These are phyloP conservation scores for Euclidia mi DNA, from an alignment of 2,888 invertebrate species.

Conservation along the genomic window DNA sequence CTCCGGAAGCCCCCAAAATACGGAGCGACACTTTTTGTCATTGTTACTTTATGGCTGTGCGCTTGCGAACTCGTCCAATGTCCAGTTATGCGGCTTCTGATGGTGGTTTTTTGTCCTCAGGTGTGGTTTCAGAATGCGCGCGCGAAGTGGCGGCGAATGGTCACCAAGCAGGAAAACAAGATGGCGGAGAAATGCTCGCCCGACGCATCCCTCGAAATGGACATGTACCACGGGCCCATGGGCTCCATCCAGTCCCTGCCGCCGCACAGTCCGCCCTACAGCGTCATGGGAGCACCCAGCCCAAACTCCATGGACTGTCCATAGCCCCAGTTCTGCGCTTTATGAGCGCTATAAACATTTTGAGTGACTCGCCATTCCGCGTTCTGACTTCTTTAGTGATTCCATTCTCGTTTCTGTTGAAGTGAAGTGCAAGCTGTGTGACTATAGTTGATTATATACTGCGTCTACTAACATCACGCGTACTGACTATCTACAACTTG, in stretches of 20 bases:
- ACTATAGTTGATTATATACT: conserved; percentile 15
- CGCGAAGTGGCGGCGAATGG: conserved; percentile 97
- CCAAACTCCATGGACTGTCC: conserved; percentile 94
- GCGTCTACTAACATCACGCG: conserved; percentile 6
- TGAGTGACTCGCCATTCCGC: conserved; percentile 53
- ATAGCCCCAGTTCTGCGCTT: conserved; percentile 89
- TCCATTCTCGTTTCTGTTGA: conserved; percentile 10
- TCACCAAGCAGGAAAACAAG: conserved; percentile 94
- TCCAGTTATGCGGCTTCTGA: conserved; percentile 42
- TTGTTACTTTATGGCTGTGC: conserved; percentile 63
- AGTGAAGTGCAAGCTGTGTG: conserved; percentile 29
- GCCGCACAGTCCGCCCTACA: conserved; percentile 93
- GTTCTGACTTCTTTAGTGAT: conserved; percentile 21
- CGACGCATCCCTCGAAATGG: conserved; percentile 91
- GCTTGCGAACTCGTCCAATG: conserved; percentile 56
- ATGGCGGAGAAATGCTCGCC: conserved; percentile 93
- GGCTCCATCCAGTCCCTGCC: conserved; percentile 92
- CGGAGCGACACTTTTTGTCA: conserved; percentile 43
- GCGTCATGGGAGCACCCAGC: conserved; percentile 92
- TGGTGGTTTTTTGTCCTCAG: conserved; percentile 90
- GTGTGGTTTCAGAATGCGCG: conserved; percentile 99
- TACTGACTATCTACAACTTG: conserved; percentile 20
- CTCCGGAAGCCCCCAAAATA: conserved; percentile 60
- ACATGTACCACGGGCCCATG: conserved; percentile 91
- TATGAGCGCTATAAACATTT: conserved; percentile 72